Conservation (phyloP, 2,888 invertebrate genomes). For the Microplitis manilae region DNA sequence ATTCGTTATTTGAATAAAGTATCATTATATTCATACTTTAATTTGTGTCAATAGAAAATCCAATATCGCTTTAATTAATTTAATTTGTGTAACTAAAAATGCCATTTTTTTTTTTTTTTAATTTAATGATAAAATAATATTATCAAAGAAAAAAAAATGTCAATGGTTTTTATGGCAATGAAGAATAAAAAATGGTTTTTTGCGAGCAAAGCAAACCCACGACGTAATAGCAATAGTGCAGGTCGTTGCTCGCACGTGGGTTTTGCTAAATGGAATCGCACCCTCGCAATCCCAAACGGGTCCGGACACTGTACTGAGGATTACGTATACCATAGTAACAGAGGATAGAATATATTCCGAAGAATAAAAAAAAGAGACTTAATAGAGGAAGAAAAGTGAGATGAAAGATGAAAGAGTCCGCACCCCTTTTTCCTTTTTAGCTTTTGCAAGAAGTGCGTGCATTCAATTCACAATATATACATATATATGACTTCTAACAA, state of each 20-base stretch:
- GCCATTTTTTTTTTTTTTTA: too few species aligned
- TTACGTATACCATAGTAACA: neutral
- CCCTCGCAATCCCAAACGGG: slow-evolving; percentile 36
- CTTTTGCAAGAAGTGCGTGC: slow-evolving; percentile 34
- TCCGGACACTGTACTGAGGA: slow-evolving; percentile 20
- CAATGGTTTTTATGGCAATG: neutral
- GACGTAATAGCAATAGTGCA: slow-evolving; percentile 3
- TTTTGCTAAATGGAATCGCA: slow-evolving; percentile 41
- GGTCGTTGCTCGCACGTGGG: slow-evolving; percentile 39
- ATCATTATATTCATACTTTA: too few species aligned
- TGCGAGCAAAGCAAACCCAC: neutral
- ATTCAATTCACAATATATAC: slow-evolving; percentile 44
- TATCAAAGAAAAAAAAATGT: neutral
- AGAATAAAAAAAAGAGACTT: slow-evolving; percentile 36
- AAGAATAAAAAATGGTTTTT: neutral
- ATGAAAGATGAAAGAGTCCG: slow-evolving; percentile 21
- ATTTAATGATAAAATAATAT: neutral
- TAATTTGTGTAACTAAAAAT: too few species aligned
- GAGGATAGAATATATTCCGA: slow-evolving; percentile 4
- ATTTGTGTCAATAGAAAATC: too few species aligned
- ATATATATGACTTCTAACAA: slow-evolving; percentile 48
- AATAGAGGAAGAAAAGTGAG: slow-evolving; percentile 22
- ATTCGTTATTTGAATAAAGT: neutral
- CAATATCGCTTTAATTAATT: too few species aligned
- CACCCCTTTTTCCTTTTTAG: slow-evolving; percentile 19